Percentiles rank a stretch among this genome's conserved stretches.
These are phyloP conservation scores for Nomada lathburiana DNA, from an alignment of 2,888 invertebrate species.

Conservation along the genomic window DNA sequence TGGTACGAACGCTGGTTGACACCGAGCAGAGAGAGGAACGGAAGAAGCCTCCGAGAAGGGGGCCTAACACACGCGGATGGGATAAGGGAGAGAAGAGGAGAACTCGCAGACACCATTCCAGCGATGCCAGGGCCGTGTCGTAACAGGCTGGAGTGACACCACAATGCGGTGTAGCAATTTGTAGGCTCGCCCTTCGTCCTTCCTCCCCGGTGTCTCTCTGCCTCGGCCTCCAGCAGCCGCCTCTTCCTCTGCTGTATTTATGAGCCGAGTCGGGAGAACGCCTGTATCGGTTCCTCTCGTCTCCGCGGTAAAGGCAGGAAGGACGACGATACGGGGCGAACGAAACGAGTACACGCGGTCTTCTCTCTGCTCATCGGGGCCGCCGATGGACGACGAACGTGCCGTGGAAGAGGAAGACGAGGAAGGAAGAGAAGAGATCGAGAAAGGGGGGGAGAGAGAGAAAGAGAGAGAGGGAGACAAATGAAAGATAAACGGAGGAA, in stretches of 20 bases:
- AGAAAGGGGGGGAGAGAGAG: neutral
- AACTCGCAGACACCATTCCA: constrained; percentile 82
- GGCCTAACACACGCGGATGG: constrained; percentile 32
- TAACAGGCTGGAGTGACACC: constrained; percentile 83
- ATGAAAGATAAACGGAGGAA: neutral
- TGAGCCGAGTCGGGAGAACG: constrained; percentile 70
- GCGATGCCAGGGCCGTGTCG: constrained; percentile 84
- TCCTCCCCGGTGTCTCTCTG: constrained; percentile 55
- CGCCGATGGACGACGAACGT: constrained; percentile 33
- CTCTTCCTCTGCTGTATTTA: constrained; percentile 75
- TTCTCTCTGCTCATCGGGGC: constrained; percentile 22
- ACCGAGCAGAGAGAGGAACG: constrained; percentile 40
- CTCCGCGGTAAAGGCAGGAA: constrained; percentile 45
- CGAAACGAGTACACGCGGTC: constrained; percentile 41
- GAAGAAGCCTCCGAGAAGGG: constrained; percentile 37
- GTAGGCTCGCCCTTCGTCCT: constrained; percentile 82
- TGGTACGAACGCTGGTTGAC: constrained; percentile 63
- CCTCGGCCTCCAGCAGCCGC: constrained; percentile 19
- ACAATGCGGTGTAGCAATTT: constrained; percentile 85
- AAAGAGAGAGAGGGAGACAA: neutral
- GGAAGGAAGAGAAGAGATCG: neutral
- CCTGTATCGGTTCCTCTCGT: constrained; percentile 61
- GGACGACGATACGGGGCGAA: constrained; percentile 44
- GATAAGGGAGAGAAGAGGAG: constrained; percentile 51
- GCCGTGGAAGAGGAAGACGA: neutral